Conservation (phyloP, 1,140 invertebrate species). For the Amphibalanus amphitrite region DNA sequence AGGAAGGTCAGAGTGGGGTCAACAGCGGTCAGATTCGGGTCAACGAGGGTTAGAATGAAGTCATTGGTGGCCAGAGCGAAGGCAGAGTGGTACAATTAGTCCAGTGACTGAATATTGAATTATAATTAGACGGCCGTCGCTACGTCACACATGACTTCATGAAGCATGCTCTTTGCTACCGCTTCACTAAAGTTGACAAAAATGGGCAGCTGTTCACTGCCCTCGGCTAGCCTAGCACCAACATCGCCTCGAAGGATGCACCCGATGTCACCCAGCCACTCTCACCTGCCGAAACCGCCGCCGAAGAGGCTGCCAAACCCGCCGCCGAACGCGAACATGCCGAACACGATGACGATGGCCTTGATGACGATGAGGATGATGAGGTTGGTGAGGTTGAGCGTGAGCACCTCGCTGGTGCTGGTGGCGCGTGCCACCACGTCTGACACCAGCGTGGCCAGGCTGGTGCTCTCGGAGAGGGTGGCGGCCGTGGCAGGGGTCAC, state of each 20-base stretch:
- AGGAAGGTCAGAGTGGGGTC: not conserved
- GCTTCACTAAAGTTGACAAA: not conserved
- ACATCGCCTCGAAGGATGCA: no score
- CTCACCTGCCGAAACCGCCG: not conserved
- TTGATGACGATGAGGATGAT: slow-evolving; percentile 59
- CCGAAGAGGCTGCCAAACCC: slow-evolving; percentile 13
- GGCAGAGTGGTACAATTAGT: not conserved
- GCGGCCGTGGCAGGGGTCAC: no score
- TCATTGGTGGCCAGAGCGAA: not conserved
- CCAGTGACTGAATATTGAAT: no score
- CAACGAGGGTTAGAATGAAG: not conserved
- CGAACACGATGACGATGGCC: slow-evolving; percentile 57
- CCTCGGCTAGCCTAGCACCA: no score
- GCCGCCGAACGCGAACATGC: slow-evolving; percentile 26
- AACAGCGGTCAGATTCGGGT: not conserved
- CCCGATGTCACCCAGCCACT: not conserved
- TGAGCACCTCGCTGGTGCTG: slow-evolving; percentile 43
- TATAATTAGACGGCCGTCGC: not conserved
- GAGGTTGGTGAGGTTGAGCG: slow-evolving; percentile 61
- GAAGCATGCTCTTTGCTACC: not conserved
- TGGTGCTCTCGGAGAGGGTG: not conserved
- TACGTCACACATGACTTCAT: not conserved
- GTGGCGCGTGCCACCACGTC: slow-evolving; percentile 21
- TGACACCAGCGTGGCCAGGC: slow-evolving; percentile 16
- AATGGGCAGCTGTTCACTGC: not conserved